These are phyloP conservation scores for Polyommatus icarus DNA, from an alignment of 2,888 invertebrate species.

Conservation along the genomic window DNA sequence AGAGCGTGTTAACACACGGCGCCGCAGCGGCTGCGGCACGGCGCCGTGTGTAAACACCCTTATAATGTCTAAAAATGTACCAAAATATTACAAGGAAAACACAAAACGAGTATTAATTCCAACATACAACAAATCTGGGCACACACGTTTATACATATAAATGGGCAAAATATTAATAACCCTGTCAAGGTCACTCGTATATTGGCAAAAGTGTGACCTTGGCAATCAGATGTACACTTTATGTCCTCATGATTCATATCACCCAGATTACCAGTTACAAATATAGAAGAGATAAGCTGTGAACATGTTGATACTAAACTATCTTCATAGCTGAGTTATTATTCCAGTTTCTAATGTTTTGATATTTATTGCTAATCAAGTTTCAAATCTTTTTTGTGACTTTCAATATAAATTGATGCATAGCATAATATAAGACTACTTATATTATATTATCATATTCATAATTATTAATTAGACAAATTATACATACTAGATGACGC, in stretches of 20 bases:
- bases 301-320: not conserved
- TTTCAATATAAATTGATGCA: too few species aligned
- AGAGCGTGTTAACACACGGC: too few species aligned
- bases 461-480: not conserved
- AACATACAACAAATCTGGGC: not conserved
- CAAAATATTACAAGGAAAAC: not conserved
- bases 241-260: conserved; percentile 17
- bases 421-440: not conserved
- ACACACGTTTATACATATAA: not conserved
- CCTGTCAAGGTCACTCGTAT: not conserved
- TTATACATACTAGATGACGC: too few species aligned
- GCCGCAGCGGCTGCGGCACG: too few species aligned
- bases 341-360: too few species aligned
- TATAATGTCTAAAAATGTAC: not conserved
- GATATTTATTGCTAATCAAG: too few species aligned
- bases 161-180: not conserved
- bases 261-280: conserved; percentile 21
- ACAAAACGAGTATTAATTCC: too few species aligned
- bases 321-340: not conserved
- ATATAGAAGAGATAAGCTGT: conserved; percentile 2
- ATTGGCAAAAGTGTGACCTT: not conserved
- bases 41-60: too few species aligned
- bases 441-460: not conserved
- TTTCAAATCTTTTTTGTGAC: too few species aligned
- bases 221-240: not conserved